A percentile compares a stretch with the other conserved stretches of the same genome.
phyloP scores from a whole-genome alignment of 2,888 invertebrate genomes.

The Carabus problematicus region DNA sequence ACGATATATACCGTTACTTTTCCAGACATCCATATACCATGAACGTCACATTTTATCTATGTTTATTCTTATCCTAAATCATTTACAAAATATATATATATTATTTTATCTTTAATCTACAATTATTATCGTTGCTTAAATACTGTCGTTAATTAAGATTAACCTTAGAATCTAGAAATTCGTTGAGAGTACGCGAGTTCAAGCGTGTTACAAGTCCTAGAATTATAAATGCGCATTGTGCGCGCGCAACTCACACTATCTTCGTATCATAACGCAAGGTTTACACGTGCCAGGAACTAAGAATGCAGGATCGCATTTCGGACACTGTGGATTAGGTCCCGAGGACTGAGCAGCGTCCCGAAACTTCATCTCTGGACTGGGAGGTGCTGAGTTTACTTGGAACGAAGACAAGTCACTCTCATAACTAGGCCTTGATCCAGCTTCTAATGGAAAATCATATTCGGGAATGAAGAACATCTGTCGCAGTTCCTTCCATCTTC shows the following conservation, averaged over 20 bases:
- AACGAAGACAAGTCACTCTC: conserved; percentile 57
- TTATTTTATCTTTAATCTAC: conserved; percentile 6
- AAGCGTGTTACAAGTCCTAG: conserved; percentile 2
- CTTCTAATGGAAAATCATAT: conserved; percentile 58
- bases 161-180: conserved; percentile 12
- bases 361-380: conserved; percentile 25
- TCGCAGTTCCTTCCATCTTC: conserved; percentile 54
- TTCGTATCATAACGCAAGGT: conserved; percentile 66
- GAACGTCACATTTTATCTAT: neutral
- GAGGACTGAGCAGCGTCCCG: neutral
- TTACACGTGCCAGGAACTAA: conserved; percentile 69
- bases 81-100: conserved; percentile 25
- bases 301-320: conserved; percentile 71
- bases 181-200: conserved; percentile 3
- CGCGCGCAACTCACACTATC: conserved; percentile 44
- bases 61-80: conserved; percentile 7
- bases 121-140: conserved; percentile 13
- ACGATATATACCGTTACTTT: neutral
- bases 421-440: conserved; percentile 51
- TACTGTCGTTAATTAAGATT: conserved; percentile 23
- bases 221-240: neutral
- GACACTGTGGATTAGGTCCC: conserved; percentile 64
- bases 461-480: conserved; percentile 57
- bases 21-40: neutral
- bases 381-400: conserved; percentile 48